Percentiles rank a stretch among this genome's conserved stretches.
These are phyloP conservation scores for Mormyrus lacerda DNA, from an alignment of 2,113 vertebrate species.

Conservation along the genomic window DNA sequence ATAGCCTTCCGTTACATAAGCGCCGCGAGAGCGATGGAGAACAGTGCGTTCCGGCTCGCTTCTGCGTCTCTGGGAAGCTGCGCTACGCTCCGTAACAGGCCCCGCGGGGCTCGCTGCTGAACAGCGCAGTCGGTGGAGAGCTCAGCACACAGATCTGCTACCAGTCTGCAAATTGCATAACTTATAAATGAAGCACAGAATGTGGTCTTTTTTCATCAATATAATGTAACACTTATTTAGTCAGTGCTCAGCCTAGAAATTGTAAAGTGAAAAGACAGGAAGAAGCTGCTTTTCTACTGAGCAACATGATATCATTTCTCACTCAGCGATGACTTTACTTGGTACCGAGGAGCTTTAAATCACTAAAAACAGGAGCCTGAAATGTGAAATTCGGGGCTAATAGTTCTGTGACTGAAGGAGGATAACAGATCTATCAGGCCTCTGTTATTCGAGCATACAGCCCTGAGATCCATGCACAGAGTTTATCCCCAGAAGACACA, in stretches of 20 bases:
- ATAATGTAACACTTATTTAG: not conserved
- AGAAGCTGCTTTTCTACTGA: not conserved
- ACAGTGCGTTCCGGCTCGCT: conserved; percentile 8
- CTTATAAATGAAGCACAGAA: not conserved
- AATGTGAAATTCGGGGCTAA: not conserved
- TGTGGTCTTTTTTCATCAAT: not conserved
- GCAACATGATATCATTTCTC: not conserved
- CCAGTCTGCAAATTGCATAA: conserved; percentile 1
- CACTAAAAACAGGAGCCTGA: not conserved
- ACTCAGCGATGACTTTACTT: not conserved
- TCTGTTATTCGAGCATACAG: not conserved
- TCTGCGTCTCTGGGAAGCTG: conserved; percentile 7
- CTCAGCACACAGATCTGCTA: not conserved
- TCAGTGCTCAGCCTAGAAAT: not conserved
- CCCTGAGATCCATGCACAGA: not conserved
- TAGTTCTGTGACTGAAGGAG: not conserved
- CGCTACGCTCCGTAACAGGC: not conserved
- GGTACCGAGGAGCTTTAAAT: not conserved
- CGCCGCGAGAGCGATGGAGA: not conserved
- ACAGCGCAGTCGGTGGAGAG: not conserved
- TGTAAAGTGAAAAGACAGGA: not conserved
- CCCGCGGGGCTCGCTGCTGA: not conserved
- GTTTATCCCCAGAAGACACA: conserved; percentile 13
- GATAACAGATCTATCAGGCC: not conserved
- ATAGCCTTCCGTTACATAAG: conserved; percentile 11